phyloP scores from a whole-genome alignment of 1,140 invertebrate genomes.

The Oncopodura yosiiana region DNA sequence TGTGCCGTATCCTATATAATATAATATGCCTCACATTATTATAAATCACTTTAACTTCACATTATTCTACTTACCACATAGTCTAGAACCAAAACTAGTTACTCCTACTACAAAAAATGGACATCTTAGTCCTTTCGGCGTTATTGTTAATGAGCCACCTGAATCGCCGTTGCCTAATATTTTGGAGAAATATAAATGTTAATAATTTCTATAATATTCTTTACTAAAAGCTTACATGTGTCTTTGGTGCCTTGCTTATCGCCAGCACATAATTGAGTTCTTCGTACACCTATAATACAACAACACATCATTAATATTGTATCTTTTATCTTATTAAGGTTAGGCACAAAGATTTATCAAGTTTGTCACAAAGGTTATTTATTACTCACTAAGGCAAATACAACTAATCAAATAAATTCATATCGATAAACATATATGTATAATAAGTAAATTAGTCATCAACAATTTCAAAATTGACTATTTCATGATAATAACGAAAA shows the following conservation, averaged over 20 bases:
- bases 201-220: not conserved
- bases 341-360: no score
- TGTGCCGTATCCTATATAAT: conserved; percentile 4
- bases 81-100: conserved; percentile 23
- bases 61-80: conserved; percentile 17
- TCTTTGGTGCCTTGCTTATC: conserved; percentile 23
- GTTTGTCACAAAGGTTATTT: no score
- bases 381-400: no score
- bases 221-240: conserved; percentile 24
- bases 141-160: not conserved
- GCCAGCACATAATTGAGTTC: conserved; percentile 28
- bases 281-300: conserved; percentile 21
- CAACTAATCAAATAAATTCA: no score
- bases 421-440: not conserved
- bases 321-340: no score
- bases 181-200: not conserved
- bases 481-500: no score
- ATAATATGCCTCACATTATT: not conserved
- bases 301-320: conserved; percentile 3
- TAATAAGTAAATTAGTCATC: not conserved
- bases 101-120: conserved; percentile 23
- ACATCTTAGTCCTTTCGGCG: conserved; percentile 7
- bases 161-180: conserved; percentile 24
- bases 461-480: no score
- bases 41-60: no score